phyloP scores from a whole-genome alignment of 2,888 invertebrate genomes.

The Dolichopus griseipennis region DNA sequence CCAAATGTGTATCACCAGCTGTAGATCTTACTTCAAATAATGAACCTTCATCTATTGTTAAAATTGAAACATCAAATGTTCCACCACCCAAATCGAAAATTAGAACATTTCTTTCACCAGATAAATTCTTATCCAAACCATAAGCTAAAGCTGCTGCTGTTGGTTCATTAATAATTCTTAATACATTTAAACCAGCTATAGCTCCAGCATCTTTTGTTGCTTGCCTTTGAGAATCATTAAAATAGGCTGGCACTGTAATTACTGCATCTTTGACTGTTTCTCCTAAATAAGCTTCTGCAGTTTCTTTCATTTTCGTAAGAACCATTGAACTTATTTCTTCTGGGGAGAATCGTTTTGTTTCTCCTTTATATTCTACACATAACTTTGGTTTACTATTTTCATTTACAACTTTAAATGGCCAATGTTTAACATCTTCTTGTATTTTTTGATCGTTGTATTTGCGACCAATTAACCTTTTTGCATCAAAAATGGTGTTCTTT shows the following conservation, averaged over 20 bases:
- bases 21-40: slow-evolving; percentile 88
- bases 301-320: slow-evolving; percentile 86
- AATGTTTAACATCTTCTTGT: slow-evolving; percentile 87
- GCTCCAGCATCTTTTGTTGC: slow-evolving; percentile 91
- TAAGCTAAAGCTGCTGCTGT: slow-evolving; percentile 88
- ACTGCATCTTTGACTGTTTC: slow-evolving; percentile 74
- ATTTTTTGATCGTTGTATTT: slow-evolving; percentile 80
- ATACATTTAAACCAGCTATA: slow-evolving; percentile 79
- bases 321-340: slow-evolving; percentile 92
- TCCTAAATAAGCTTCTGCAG: slow-evolving; percentile 80
- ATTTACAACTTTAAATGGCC: slow-evolving; percentile 83
- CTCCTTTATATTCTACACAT: slow-evolving; percentile 78
- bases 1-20: slow-evolving; percentile 86
- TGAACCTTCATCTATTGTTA: slow-evolving; percentile 82
- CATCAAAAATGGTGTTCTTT: slow-evolving; percentile 81
- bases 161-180: slow-evolving; percentile 87
- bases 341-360: slow-evolving; percentile 75
- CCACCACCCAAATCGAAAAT: slow-evolving; percentile 61
- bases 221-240: slow-evolving; percentile 81
- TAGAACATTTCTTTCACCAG: slow-evolving; percentile 70
- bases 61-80: slow-evolving; percentile 89
- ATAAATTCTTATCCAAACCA: slow-evolving; percentile 76
- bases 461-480: slow-evolving; percentile 84
- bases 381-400: slow-evolving; percentile 74
- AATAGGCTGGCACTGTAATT: slow-evolving; percentile 83